Base-by-base conservation (phyloP, 2,888 invertebrate genomes). In the Octodonta nipae region DNA sequence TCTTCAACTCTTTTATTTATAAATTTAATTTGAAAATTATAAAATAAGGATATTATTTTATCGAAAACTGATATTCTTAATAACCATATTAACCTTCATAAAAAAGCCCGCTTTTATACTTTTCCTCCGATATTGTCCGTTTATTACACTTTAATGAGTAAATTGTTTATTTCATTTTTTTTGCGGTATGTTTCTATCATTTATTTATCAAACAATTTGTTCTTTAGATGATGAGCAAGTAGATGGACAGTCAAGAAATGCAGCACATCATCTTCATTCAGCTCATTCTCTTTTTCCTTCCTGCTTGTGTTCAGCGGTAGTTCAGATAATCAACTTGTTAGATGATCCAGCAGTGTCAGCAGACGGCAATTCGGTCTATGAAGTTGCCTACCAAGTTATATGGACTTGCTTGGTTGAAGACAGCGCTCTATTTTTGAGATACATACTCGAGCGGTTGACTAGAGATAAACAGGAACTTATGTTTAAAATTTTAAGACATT, bases 231-330 rank as follows among this genome's bases (percentile, higher is more conserved):
- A 70, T 63, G 75, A 72, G 61, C 56, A 70, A 65, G 46, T 63
- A 45, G 50, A 61, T 41, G 73, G 71, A 6, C 83, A 83, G 56
- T 71, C 78, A 1, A 70, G 85, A 25, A 77, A 75, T 44, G 64
- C 78, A 2, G 72, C 79, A 0, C 85, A 87, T 49, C 87, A 87
- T 54, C 71, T 88, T 3, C 88, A 92, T 56, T 81, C 89, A 2
- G 92, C 93, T 0, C 86, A 93, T 47, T 87, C 92, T 0, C 67
- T 98, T 20, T 98, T 99, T 60, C 98, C 98, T 1, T 96, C 98
- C 1, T 88, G 86, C 26, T 67, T 99, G 13, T 95, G 98, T 58
- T 86, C 92, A 0, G 89, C 95, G 0, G 92, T 93, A 0, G 81
- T 96, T 32, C 87, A 87, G 58, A 91, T 99, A 38, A 85, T 98